Evolutionary conservation across 2,888 invertebrate genomes (phyloP), one percentile per base, ranked within the genome.

Genomic region (Dynastes maya): DNA sequence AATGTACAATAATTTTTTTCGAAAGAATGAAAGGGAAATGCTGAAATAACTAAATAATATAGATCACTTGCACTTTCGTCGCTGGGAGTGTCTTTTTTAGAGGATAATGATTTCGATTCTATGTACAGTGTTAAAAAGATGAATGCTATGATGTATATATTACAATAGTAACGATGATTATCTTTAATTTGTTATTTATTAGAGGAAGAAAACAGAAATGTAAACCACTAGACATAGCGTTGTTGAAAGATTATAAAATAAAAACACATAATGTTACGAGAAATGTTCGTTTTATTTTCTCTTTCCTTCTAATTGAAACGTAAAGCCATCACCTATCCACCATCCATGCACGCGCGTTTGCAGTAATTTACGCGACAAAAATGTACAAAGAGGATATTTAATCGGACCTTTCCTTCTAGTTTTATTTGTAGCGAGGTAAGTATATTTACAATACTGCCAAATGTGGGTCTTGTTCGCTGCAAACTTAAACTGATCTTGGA

Each of bases 141-240:
- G 77, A 80, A 82, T 82, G 80, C 80, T 81, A 81, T 78, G 80
- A 77, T 80, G 81, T 83, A 81, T 82, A 81, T 81, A 82, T 81
- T 81, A 79, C 68, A 80, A 78, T 64, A 63, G 55, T 67, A 65
- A 75, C 51, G 29, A 68, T 67, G 53, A 77, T 71, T 72, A 68
- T 64, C 79, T 81, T 82, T 82, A 83, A 84, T 85, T 85, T 85
- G 84, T 85, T 84, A 84, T 84, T 84, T 83, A 84, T 82, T 84
- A 83, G 83, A 85, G 68, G 75, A 79, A 85, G 68, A 71, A 77
- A 74, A 76, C 58, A 65, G 72, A 71, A 76, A 78, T 71, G 68
- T 68, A 79, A 83, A 84, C 83, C 82, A 83, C 83, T 83, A 85
- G 82, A 81, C 81, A 85, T 85, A 84, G 85, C 83, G 81, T 83